Base-by-base conservation (phyloP, 2,797 vertebrate genomes). In the Prunella strophiata region DNA sequence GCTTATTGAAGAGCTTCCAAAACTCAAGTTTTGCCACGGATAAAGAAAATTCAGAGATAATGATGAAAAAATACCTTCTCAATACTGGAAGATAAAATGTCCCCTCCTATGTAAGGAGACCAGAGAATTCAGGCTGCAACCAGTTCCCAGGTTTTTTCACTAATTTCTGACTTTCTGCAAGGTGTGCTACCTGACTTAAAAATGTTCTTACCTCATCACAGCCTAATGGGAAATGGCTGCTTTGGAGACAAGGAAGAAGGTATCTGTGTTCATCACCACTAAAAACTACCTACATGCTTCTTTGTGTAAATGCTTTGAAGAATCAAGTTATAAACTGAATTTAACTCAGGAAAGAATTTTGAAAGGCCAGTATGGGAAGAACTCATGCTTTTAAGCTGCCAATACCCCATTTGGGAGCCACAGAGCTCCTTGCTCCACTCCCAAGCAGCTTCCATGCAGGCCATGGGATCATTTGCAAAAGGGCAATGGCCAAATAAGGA, bases 401-500 rank as follows among this genome's bases (percentile, higher is more conserved):
- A 81, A 42, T 63, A 51, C 9, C 21, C 25, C 0, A 1, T 30
- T 8, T n/a, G n/a, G 23, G 20, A 88, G 32, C 7, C 58, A 84
- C 4, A 34, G 47, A 43, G 40, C 19, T 23, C 14, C 26, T 12
- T 21, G 26, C 15, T 59, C 26, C 26, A 2, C 13, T 38, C 48
- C 9, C 17, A 30, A 21, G 68, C 19, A 29, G 36, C 50, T 59
- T 67, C 57, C 23, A 9, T 1, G 5, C 10, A n/a, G 32, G 40
- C 13, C 11, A 45, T 0, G 0, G 34, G 51, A 40, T 23, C 59
- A 61, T 40, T 20, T 2, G 2, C 34, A 13, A 23, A 40, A 52
- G 38, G 17, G 29, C 0, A 0, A 77, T 29, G 15, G 21, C 48
- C 22, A 12, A 38, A 34, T 13, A 47, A 54, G 12, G 17, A 71